phyloP scores from a whole-genome alignment of 1,140 invertebrate species.

The Caerostris darwini region DNA sequence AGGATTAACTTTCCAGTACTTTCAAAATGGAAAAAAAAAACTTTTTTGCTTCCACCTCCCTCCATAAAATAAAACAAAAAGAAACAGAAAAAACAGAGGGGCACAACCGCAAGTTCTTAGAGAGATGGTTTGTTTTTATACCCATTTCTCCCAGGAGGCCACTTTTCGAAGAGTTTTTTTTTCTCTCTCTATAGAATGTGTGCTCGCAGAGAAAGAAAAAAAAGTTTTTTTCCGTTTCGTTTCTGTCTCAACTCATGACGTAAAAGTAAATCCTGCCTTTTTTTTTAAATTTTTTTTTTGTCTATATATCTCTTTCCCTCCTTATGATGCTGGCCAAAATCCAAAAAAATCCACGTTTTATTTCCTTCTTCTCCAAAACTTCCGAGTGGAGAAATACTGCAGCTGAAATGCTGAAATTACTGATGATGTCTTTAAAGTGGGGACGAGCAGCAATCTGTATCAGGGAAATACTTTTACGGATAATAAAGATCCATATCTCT shows the following conservation, averaged over 20 bases:
- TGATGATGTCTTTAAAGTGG: background rate
- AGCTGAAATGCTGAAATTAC: background rate
- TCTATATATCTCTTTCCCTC: background rate
- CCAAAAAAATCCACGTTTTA: background rate
- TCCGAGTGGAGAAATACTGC: background rate
- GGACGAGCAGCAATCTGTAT: background rate
- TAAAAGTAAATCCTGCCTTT: background rate
- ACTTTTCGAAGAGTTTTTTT: background rate
- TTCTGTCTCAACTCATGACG: background rate
- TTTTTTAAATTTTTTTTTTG: too few relatives aligned
- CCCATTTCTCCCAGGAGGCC: background rate
- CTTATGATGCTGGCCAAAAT: conserved; percentile 15
- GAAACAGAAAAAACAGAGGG: too few relatives aligned
- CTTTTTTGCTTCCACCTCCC: background rate
- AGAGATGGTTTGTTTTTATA: background rate
- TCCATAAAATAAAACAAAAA: background rate
- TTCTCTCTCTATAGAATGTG: background rate
- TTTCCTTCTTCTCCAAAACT: background rate
- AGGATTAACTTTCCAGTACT: background rate
- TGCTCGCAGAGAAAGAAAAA: too few relatives aligned
- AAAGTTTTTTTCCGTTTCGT: background rate
- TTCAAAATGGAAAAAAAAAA: background rate
- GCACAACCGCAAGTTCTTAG: background rate
- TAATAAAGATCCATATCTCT: background rate
- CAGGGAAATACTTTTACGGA: background rate